Percentiles rank a stretch among this genome's conserved stretches.
Conservation (phyloP, 2,113 vertebrate species). For the Lathamus discolor region DNA sequence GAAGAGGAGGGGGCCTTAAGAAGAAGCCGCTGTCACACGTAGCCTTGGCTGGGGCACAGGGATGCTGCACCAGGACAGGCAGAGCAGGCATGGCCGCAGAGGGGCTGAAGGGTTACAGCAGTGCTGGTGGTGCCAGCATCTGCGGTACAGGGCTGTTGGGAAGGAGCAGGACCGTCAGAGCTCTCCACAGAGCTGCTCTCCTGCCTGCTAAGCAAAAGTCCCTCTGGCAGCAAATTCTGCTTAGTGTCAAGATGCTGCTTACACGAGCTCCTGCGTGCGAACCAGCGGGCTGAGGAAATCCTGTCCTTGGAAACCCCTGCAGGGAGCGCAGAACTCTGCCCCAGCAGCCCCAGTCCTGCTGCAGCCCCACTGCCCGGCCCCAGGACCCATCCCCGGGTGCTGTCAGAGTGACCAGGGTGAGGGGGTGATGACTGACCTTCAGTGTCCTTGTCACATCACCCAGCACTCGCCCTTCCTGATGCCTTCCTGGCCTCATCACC, state of each 20-base stretch:
- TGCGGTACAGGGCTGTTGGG: neutral
- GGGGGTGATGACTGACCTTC: accelerated
- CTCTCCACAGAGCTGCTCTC: neutral
- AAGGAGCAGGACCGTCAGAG: neutral
- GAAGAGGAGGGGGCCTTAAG: neutral
- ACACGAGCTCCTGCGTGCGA: neutral
- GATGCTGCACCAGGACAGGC: neutral
- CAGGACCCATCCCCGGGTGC: neutral
- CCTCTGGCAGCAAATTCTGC: conserved; percentile 24
- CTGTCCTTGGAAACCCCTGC: neutral
- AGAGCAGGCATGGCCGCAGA: neutral
- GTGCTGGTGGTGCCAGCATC: neutral
- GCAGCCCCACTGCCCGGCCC: neutral
- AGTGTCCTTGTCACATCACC: neutral
- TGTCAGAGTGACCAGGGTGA: neutral
- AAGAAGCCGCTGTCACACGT: accelerated
- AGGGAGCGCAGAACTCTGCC: neutral
- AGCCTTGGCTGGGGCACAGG: neutral
- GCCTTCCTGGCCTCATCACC: neutral
- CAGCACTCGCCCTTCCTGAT: neutral
- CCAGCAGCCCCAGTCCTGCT: neutral
- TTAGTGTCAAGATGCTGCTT: neutral
- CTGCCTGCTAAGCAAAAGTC: neutral
- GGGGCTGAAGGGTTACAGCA: neutral
- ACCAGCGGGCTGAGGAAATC: accelerated